phyloP scores from a whole-genome alignment of 2,797 vertebrate genomes.

The Acipenser oxyrinchus region DNA sequence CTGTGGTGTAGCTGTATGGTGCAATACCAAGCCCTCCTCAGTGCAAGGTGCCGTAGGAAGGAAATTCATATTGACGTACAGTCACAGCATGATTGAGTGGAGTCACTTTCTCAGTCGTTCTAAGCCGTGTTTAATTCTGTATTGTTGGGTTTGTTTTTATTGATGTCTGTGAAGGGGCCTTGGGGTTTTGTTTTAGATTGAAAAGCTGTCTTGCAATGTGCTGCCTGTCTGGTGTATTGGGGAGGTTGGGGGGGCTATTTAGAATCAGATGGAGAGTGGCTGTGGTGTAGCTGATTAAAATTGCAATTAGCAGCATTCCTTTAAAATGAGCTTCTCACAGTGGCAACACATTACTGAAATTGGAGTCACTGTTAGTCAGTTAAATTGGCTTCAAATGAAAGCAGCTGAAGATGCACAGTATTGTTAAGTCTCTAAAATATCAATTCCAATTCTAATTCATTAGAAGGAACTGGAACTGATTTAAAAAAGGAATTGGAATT shows the following conservation, averaged over 20 bases:
- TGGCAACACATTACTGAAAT: too few relatives aligned
- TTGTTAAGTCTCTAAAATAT: too few relatives aligned
- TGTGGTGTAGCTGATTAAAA: neutral
- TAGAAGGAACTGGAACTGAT: too few relatives aligned
- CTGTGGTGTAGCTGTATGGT: too few relatives aligned
- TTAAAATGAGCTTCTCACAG: too few relatives aligned
- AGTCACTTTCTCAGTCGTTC: neutral
- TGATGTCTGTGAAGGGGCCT: neutral
- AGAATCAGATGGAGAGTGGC: neutral
- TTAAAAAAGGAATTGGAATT: too few relatives aligned
- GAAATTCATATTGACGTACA: neutral
- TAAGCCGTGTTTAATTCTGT: neutral
- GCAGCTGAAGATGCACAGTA: too few relatives aligned
- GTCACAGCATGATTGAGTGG: neutral
- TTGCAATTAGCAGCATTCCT: too few relatives aligned
- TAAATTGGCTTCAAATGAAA: too few relatives aligned
- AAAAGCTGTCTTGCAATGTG: neutral
- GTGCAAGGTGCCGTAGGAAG: neutral
- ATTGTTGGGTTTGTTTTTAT: neutral
- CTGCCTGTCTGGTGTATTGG: conserved; percentile 26
- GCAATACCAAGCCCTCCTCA: too few relatives aligned
- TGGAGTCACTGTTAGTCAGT: too few relatives aligned
- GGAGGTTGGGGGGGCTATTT: conserved; percentile 19
- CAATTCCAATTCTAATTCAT: too few relatives aligned
- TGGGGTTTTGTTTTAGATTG: neutral